phyloP scores from a whole-genome alignment of 2,888 invertebrate species.

The Frankliniella fusca region DNA sequence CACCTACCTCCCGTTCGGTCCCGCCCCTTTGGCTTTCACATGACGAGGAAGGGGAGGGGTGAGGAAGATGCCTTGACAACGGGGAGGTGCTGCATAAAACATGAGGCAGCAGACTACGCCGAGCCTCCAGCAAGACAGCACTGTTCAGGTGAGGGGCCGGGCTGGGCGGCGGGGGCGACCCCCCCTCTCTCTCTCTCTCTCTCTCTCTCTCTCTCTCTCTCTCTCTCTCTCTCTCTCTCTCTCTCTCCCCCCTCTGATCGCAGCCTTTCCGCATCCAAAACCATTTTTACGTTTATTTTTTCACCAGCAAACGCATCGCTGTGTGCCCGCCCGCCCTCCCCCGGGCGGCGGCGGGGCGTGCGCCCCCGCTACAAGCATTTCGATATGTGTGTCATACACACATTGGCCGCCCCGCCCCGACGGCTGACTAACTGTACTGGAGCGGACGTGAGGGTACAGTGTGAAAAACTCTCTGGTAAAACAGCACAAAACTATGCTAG shows the following conservation, averaged over 20 bases:
- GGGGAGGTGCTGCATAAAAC: conserved; percentile 14
- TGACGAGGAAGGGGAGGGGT: not conserved
- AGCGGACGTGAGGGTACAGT: no score
- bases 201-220: no score
- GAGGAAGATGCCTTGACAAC: conserved; percentile 10
- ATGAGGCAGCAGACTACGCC: conserved; percentile 25
- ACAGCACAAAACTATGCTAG: no score
- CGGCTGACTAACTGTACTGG: no score
- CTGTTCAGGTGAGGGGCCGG: not conserved
- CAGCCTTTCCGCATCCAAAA: not conserved
- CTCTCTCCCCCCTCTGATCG: not conserved
- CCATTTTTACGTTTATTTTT: no score
- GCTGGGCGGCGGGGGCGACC: not conserved
- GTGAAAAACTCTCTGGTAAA: no score
- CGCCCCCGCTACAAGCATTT: no score
- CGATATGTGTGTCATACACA: no score
- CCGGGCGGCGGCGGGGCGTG: no score
- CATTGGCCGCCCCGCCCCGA: no score
- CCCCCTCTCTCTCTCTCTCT: not conserved
- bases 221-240: not conserved
- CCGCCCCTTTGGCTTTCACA: conserved; percentile 22
- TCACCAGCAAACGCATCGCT: no score
- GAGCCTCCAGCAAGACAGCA: conserved; percentile 23
- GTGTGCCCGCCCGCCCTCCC: no score
- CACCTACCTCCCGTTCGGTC: not conserved